Conservation (phyloP, 2,888 invertebrate genomes). For the Parasteatoda lunata region DNA sequence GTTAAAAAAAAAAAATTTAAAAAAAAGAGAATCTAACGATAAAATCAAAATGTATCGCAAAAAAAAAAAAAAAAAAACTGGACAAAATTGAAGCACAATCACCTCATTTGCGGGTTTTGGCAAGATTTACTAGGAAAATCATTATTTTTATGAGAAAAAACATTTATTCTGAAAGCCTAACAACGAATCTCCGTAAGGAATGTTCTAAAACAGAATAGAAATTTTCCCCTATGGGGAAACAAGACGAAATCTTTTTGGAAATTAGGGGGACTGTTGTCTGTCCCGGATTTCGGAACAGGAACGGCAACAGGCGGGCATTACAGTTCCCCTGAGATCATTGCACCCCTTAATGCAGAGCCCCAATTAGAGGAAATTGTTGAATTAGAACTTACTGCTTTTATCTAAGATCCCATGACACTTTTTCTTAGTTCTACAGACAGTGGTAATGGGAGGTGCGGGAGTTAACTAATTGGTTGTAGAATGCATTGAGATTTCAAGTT, state of each 20-base stretch:
- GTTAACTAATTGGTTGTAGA: constrained; percentile 13
- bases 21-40: too few species aligned
- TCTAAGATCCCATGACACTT: background rate
- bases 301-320: background rate
- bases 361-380: constrained; percentile 36
- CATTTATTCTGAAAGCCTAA: too few species aligned
- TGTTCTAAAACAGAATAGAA: constrained; percentile 3
- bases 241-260: constrained; percentile 46
- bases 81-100: too few species aligned
- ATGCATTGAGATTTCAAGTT: background rate
- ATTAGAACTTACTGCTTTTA: constrained; percentile 12
- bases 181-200: background rate
- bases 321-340: too few species aligned
- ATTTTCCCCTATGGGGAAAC: constrained; percentile 32
- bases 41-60: too few species aligned
- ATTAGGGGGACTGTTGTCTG: constrained; percentile 17
- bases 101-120: too few species aligned
- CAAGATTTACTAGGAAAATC: too few species aligned
- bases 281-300: constrained; percentile 27
- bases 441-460: constrained; percentile 28
- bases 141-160: too few species aligned
- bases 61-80: too few species aligned
- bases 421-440: constrained; percentile 2
- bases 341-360: background rate
- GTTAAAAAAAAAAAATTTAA: too few species aligned